Conservation (phyloP, 2,888 invertebrate genomes). For the Cryptus armator region DNA sequence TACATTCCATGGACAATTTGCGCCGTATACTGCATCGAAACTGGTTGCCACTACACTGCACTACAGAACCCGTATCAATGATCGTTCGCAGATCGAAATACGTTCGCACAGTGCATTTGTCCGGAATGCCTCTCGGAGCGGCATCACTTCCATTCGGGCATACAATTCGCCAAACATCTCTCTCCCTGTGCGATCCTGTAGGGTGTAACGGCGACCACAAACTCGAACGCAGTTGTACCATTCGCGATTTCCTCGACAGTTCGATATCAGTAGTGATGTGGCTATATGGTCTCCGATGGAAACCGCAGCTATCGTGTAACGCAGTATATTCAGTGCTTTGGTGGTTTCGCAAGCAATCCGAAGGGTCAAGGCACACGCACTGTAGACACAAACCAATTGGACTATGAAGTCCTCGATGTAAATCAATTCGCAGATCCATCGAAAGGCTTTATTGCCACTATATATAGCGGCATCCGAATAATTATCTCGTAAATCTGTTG, state of each 20-base stretch:
- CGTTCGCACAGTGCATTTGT: not conserved
- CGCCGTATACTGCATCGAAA: not conserved
- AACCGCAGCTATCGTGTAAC: constrained; percentile 13
- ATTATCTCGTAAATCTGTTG: no score
- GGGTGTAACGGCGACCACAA: not conserved
- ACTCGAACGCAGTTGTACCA: not conserved
- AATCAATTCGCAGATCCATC: not conserved
- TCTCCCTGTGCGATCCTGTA: not conserved
- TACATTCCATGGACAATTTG: constrained; percentile 1
- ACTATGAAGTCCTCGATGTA: not conserved
- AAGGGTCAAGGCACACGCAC: not conserved
- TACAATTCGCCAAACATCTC: not conserved
- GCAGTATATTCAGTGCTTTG: not conserved
- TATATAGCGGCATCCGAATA: no score
- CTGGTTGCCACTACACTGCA: not conserved
- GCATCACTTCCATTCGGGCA: not conserved
- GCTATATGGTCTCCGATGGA: not conserved
- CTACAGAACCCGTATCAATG: not conserved
- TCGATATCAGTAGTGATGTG: not conserved
- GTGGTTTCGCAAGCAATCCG: not conserved
- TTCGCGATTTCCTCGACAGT: constrained; percentile 3
- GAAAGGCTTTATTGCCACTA: no score
- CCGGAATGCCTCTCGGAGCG: not conserved
- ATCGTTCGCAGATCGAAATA: not conserved
- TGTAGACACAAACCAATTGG: not conserved